phyloP scores from a whole-genome alignment of 2,113 vertebrate genomes.

The Pampusana beccarii region DNA sequence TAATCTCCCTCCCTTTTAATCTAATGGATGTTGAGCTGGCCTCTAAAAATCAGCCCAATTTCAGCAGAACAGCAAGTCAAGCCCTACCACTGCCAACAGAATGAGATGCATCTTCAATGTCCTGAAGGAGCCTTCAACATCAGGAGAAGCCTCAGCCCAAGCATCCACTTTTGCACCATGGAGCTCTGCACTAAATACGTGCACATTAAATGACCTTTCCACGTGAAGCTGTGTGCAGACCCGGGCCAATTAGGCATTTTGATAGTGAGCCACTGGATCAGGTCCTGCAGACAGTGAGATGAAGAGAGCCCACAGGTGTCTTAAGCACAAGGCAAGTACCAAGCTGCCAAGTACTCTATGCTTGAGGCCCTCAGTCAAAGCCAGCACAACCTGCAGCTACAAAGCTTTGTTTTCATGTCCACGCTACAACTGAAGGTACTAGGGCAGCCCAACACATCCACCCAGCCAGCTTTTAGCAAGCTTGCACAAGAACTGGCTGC shows the following conservation, averaged over 20 bases:
- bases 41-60: not conserved
- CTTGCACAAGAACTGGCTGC: not conserved
- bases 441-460: not conserved
- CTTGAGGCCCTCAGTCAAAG: not conserved
- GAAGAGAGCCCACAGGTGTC: not conserved
- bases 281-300: not conserved
- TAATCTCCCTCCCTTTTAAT: not conserved
- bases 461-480: not conserved
- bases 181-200: not conserved
- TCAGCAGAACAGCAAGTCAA: not conserved
- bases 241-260: not conserved
- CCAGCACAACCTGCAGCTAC: not conserved
- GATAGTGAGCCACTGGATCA: not conserved
- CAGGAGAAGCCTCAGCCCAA: not conserved
- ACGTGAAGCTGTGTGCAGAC: not conserved
- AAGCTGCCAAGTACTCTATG: not conserved
- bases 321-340: not conserved
- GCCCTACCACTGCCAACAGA: not conserved
- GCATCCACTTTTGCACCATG: not conserved
- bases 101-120: accelerated
- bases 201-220: not conserved
- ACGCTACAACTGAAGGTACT: not conserved
- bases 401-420: not conserved
- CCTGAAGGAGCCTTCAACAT: not conserved
- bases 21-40: not conserved